phyloP scores from a whole-genome alignment of 35 echinoderm and acorn worm species.

The Ophiothrix spiculata region DNA sequence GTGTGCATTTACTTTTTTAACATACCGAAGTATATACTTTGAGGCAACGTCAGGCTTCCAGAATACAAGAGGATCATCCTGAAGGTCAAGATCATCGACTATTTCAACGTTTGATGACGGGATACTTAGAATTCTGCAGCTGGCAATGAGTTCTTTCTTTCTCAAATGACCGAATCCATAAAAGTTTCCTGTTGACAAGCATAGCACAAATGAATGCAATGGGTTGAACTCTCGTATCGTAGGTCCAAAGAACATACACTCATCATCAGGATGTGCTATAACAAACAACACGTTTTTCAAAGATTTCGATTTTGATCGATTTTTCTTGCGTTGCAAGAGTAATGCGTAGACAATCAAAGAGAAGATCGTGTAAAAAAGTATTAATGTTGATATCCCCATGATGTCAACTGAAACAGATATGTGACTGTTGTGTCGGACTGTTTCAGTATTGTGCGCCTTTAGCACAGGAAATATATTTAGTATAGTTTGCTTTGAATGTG shows the following conservation, averaged over 20 bases:
- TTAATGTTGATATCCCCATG: neutral
- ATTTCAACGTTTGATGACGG: conserved; percentile 45
- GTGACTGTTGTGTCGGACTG: no score
- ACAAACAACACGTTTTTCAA: conserved; percentile 63
- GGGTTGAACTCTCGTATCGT: conserved; percentile 34
- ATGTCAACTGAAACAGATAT: no score
- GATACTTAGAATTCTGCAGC: conserved; percentile 74
- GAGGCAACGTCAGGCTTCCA: conserved; percentile 63
- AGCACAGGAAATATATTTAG: no score
- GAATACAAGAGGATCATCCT: conserved; percentile 52
- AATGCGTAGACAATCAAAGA: conserved; percentile 16
- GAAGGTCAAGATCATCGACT: conserved; percentile 55
- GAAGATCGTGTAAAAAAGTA: conserved; percentile 28
- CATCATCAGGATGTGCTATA: conserved; percentile 85
- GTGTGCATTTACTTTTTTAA: conserved; percentile 38
- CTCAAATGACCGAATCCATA: conserved; percentile 52
- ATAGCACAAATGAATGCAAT: conserved; percentile 35
- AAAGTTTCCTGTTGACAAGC: conserved; percentile 72
- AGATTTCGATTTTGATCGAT: neutral
- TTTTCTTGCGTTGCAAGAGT: neutral
- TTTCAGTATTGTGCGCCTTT: no score
- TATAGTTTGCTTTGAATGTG: no score
- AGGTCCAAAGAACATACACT: conserved; percentile 89
- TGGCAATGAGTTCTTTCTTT: conserved; percentile 64
- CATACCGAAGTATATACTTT: conserved; percentile 38